Evolutionary conservation across 2,888 invertebrate species (phyloP), one percentile per base, ranked within the genome.

Genomic region (Diaphora mendica): DNA sequence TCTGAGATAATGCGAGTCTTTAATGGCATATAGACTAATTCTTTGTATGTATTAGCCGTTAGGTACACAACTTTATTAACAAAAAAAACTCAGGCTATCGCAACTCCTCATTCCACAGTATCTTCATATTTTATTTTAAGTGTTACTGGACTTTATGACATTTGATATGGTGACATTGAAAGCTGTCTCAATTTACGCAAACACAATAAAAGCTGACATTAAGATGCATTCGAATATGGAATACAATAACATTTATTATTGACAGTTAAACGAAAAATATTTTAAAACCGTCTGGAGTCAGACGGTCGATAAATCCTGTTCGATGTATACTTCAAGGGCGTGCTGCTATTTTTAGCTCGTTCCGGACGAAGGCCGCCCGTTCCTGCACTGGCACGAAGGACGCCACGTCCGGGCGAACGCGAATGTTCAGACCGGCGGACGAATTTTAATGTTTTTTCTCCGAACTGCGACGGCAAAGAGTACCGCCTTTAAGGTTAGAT

Each of bases 321-420:
- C 91, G 91, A 90, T 87, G 92, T 89, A 84, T 89, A 86, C 89
- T 90, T 91, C 94, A 94, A 94, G 94, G 94, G 93, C 93, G 91
- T 86, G 79, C 76, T 77, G 90, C 91, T 95, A 95, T 94, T 93
- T 93, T 91, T 95, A 95, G 94, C 90, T 74, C 87, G 87, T 86
- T 86, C 89, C 88, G 88, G 79, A 86, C 90, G 92, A 93, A 92
- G 93, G 93, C 91, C 93, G 87, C 82, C 79, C 79, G 87, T 87
- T 86, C 87, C 90, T 84, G 85, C 85, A 82, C 81, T 75, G 73
- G 71, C 80, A 74, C 75, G 82, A 82, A 87, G 83, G 85, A 85
- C 83, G 76, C 81, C 73, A 79, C 82, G 90, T 84, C 89, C 91
- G 87, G 86, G 84, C 89, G 77, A 85, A 79, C 74, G 77, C 80